Conservation (phyloP, 2,888 invertebrate species). For the Heteromurus nitidus region DNA sequence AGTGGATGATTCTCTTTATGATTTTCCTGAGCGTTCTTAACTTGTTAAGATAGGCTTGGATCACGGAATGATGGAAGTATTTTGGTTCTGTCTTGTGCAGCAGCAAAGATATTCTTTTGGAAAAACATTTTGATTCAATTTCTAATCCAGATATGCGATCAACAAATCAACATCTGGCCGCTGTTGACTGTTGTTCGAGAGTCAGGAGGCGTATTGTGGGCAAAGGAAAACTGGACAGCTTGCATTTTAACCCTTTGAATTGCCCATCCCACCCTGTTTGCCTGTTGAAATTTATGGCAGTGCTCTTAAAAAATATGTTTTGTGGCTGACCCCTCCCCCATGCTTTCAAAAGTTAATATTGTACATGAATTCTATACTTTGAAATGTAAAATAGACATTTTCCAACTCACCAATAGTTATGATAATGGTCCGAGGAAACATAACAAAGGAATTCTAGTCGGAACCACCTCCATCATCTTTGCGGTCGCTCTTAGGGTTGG, state of each 20-base stretch:
- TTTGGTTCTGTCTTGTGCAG: neutral
- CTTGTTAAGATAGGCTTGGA: neutral
- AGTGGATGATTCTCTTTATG: neutral
- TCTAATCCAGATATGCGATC: neutral
- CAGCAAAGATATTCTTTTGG: slow-evolving; percentile 10
- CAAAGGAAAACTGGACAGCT: slow-evolving; percentile 14
- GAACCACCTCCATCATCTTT: slow-evolving; percentile 56
- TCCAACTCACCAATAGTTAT: slow-evolving; percentile 6
- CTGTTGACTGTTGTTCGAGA: slow-evolving; percentile 12
- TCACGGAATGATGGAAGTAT: neutral
- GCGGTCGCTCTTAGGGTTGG: slow-evolving; percentile 49
- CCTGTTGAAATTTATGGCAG: slow-evolving; percentile 10
- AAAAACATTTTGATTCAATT: neutral
- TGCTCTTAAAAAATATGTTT: slow-evolving; percentile 4
- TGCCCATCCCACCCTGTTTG: slow-evolving; percentile 8
- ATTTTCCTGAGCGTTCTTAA: neutral
- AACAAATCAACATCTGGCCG: slow-evolving; percentile 9
- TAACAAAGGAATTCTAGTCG: slow-evolving; percentile 32
- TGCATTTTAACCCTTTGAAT: slow-evolving; percentile 3
- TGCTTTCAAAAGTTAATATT: neutral
- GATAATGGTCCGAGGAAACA: slow-evolving; percentile 44
- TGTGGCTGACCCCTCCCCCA: slow-evolving; percentile 7
- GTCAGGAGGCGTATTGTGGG: slow-evolving; percentile 5
- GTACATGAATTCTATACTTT: neutral
- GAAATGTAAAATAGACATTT: neutral